phyloP scores from a whole-genome alignment of 2,797 vertebrate species.

The Enteromius anoplus region DNA sequence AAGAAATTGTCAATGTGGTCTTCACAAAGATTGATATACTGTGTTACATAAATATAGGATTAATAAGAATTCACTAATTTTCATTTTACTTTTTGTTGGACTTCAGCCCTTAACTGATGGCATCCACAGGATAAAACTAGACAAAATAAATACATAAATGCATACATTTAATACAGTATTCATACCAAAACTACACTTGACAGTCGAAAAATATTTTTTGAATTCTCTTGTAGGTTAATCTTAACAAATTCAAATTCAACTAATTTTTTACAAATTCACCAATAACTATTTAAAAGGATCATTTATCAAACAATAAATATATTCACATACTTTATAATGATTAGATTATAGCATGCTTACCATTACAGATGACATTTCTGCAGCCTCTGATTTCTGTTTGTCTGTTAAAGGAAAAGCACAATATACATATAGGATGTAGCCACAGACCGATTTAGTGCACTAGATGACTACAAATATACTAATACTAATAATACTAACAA shows the following conservation, averaged over 20 bases:
- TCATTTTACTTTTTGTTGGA: background rate
- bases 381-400: background rate
- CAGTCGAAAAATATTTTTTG: background rate
- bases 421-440: background rate
- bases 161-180: background rate
- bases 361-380: background rate
- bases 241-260: background rate
- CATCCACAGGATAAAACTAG: constrained; percentile 11
- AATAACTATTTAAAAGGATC: background rate
- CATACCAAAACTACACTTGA: background rate
- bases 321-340: background rate
- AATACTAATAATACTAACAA: background rate
- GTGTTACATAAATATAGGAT: background rate
- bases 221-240: background rate
- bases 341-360: background rate
- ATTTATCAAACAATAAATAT: background rate
- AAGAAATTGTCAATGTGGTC: background rate
- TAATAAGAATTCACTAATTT: background rate
- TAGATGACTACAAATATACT: background rate
- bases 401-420: background rate
- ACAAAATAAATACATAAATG: background rate
- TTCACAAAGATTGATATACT: background rate
- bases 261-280: background rate
- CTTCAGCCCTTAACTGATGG: background rate
- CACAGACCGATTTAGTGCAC: background rate